Base-by-base conservation (phyloP, 35 echinoderm and acorn worm species). In the Heliocidaris erythrogramma region DNA sequence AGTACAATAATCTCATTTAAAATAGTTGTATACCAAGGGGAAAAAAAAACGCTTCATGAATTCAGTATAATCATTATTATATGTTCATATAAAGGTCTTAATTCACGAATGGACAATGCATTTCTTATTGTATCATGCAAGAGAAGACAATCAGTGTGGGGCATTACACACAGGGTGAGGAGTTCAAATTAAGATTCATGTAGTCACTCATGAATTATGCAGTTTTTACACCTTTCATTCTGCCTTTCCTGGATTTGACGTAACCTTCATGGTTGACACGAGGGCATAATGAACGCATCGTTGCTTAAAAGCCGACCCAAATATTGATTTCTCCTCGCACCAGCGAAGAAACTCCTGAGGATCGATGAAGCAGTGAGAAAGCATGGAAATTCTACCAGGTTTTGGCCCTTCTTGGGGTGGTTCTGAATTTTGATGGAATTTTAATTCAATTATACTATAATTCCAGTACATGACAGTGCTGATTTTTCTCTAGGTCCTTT, bases 211-310 rank as follows among this genome's bases (percentile, higher is more conserved):
- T 78, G 65, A 78, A 78, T 78, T 18, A 78, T 78, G 18, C 65
- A 78, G 65, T 78, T 78, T 56, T 78, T 78, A 78, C 65, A 78
- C 65, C 65, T n/a, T 78, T 78, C 65, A 29, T 78, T 78, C 65
- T 78, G 65, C 65, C 65, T 78, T 78, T 7, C 21, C 21, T 78
- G 4, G 65, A 78, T 78, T 5, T 78, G 27, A 27, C 65, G 65
- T n/a, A 78, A 78, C 65, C 65, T 78, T 78, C 65, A n/a, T n/a
- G 65, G 65, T 78, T 78, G 65, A 78, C 65, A 78, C 65, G 65
- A 78, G 18, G 65, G 65, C 65, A 27, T 78, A 78, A 78, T 78
- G 65, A 78, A 78, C 65, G 65, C 65, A 78, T 78, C 65, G 65
- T 78, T 78, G 65, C 65, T 78, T n/a, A 78, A 78, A 78, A 78